A percentile compares a stretch with the other conserved stretches of the same genome.
Conservation (phyloP, 2,888 invertebrate genomes). For the Lycophotia porphyrea region DNA sequence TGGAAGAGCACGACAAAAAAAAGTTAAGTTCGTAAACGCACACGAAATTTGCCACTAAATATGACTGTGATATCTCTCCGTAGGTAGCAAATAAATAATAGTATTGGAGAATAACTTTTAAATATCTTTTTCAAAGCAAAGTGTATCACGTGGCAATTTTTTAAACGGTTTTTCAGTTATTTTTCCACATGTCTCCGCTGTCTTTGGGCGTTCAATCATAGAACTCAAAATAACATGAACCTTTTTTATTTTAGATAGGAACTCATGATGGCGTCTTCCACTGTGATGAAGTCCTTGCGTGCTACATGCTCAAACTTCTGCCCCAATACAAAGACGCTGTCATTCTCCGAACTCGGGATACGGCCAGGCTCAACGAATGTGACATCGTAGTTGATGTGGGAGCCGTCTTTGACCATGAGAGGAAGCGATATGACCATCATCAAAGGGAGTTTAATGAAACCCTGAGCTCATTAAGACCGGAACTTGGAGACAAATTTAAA, state of each 20-base stretch:
- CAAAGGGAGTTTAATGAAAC: conserved; percentile 94
- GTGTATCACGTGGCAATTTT: background rate
- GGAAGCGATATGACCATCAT: conserved; percentile 97
- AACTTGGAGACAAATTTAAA: conserved; percentile 90
- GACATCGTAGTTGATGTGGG: conserved; percentile 99
- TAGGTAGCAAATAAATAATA: background rate
- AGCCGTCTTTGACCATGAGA: conserved; percentile 94
- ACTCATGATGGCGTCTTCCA: conserved; percentile 96
- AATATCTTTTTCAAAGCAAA: background rate
- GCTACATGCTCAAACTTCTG: conserved; percentile 95
- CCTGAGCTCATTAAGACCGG: conserved; percentile 91
- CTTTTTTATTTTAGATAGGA: conserved; percentile 89
- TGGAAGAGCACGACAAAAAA: background rate
- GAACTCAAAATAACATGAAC: background rate
- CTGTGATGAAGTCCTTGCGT: conserved; percentile 98
- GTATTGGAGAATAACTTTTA: background rate
- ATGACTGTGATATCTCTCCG: background rate
- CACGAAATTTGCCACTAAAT: background rate
- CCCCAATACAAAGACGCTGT: conserved; percentile 95
- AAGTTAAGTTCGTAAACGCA: background rate
- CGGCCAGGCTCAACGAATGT: conserved; percentile 93
- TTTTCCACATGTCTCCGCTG: background rate
- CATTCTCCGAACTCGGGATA: conserved; percentile 93
- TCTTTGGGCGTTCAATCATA: background rate
- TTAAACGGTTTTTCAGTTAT: background rate